Evolutionary conservation across 2,888 invertebrate genomes (phyloP).

Genomic region (Hydroisotoma schaefferi): DNA sequence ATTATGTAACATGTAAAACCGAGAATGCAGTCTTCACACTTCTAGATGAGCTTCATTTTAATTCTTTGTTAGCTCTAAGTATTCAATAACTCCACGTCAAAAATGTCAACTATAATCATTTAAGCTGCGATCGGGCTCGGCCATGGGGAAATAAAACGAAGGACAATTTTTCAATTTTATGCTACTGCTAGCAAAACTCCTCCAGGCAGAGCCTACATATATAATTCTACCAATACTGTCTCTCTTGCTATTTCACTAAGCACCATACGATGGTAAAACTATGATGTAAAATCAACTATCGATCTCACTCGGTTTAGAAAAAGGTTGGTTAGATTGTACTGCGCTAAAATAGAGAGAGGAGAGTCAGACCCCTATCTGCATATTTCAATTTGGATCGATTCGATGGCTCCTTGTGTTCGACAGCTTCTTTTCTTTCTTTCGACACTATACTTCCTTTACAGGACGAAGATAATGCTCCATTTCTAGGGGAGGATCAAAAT

Average conservation of each 20-base stretch:
- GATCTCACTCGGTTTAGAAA: constrained; percentile 5
- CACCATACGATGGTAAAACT: too few species aligned
- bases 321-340: constrained; percentile 3
- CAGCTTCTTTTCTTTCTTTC: too few species aligned
- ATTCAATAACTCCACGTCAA: constrained; percentile 19
- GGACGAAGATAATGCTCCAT: too few species aligned
- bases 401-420: too few species aligned
- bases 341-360: constrained; percentile 14
- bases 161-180: constrained; percentile 19
- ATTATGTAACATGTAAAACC: too few species aligned
- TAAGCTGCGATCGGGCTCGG: constrained; percentile 13
- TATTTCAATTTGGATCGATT: constrained; percentile 38
- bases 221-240: too few species aligned
- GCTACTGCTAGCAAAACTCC: constrained; percentile 1
- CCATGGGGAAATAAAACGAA: constrained; percentile 14
- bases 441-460: too few species aligned
- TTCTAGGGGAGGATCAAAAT: too few species aligned
- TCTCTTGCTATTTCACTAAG: too few species aligned
- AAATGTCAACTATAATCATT: constrained; percentile 15
- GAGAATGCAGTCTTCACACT: too few species aligned
- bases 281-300: constrained; percentile 5
- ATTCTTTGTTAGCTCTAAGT: too few species aligned
- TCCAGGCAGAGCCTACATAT: background rate
- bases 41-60: too few species aligned
- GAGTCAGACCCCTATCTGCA: constrained; percentile 27